Conservation (phyloP, 2,888 invertebrate genomes). For the Caradrina clavipalpis region DNA sequence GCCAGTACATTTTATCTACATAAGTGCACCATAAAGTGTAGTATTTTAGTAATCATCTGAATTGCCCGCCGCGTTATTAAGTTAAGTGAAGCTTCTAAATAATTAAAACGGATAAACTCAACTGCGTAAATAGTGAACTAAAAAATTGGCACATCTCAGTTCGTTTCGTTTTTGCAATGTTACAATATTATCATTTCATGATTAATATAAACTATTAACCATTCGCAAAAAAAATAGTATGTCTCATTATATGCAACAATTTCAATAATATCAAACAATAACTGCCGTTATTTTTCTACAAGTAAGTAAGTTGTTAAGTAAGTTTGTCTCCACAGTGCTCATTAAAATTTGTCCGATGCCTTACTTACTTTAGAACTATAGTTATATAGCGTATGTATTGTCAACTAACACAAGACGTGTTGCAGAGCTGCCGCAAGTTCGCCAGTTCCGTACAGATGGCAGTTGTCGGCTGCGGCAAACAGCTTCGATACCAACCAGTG, state of each 20-base stretch:
- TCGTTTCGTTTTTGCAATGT: too few relatives aligned
- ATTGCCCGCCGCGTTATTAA: conserved; percentile 17
- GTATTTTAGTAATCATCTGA: conserved; percentile 20
- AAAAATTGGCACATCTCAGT: too few relatives aligned
- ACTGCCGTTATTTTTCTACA: too few relatives aligned
- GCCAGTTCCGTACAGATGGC: conserved; percentile 37
- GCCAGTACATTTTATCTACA: conserved; percentile 29
- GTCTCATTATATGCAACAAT: too few relatives aligned
- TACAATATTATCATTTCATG: too few relatives aligned
- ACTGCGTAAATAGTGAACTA: not conserved
- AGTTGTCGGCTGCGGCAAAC: conserved; percentile 18
- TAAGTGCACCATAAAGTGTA: conserved; percentile 40
- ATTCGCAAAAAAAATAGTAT: too few relatives aligned
- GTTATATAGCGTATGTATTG: not conserved
- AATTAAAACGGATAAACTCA: conserved; percentile 18
- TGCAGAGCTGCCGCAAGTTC: conserved; percentile 38
- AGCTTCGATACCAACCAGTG: conserved; percentile 29
- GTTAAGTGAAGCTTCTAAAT: conserved; percentile 22
- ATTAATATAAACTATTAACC: too few relatives aligned
- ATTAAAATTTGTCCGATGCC: too few relatives aligned
- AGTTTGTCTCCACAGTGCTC: too few relatives aligned
- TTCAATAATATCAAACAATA: too few relatives aligned
- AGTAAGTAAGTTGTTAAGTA: too few relatives aligned
- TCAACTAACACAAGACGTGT: conserved; percentile 6
- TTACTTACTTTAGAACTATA: not conserved